Evolutionary conservation across 1,140 invertebrate species (phyloP).

Genomic region (Drosophila pandora): DNA sequence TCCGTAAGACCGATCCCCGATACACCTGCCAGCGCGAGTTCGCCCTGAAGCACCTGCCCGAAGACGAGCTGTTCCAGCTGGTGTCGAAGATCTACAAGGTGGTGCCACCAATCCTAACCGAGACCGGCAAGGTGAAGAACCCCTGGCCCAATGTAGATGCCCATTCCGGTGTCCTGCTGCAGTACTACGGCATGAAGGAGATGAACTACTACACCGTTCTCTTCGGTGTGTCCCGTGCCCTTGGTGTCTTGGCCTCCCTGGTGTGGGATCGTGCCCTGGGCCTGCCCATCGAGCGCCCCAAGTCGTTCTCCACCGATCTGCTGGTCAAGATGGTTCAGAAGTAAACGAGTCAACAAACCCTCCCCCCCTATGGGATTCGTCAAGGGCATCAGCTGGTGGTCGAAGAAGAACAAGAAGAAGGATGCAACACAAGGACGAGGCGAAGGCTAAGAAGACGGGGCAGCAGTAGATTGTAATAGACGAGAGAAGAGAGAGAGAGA

Average conservation of each 20-base stretch:
- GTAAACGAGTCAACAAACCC: constrained; percentile 46
- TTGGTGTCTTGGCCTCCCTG: constrained; percentile 95
- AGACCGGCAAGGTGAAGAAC: constrained; percentile 98
- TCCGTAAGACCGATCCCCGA: constrained; percentile 98
- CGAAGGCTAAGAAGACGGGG: constrained; percentile 7
- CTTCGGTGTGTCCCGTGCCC: constrained; percentile 97
- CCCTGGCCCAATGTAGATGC: constrained; percentile 99
- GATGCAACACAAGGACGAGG: not conserved
- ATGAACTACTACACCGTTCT: constrained; percentile 99
- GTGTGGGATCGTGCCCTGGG: constrained; percentile 98
- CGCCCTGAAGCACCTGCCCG: constrained; percentile 96
- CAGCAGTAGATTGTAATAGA: constrained; percentile 49
- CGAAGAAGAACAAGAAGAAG: not conserved
- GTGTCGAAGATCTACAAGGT: constrained; percentile 97
- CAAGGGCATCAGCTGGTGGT: constrained; percentile 7
- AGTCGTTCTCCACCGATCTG: constrained; percentile 87
- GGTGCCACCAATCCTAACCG: constrained; percentile 95
- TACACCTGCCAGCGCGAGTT: constrained; percentile 97
- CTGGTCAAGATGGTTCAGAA: constrained; percentile 81
- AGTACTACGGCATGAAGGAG: constrained; percentile 98
- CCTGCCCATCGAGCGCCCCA: constrained; percentile 97
- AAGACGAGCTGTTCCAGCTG: constrained; percentile 96
- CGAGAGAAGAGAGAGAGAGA: constrained; percentile 17
- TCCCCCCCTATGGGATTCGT: not conserved
- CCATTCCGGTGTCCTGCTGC: constrained; percentile 96